These are phyloP conservation scores for Gymnopithys bicolor DNA, from an alignment of 2,797 vertebrate genomes.

Conservation along the genomic window DNA sequence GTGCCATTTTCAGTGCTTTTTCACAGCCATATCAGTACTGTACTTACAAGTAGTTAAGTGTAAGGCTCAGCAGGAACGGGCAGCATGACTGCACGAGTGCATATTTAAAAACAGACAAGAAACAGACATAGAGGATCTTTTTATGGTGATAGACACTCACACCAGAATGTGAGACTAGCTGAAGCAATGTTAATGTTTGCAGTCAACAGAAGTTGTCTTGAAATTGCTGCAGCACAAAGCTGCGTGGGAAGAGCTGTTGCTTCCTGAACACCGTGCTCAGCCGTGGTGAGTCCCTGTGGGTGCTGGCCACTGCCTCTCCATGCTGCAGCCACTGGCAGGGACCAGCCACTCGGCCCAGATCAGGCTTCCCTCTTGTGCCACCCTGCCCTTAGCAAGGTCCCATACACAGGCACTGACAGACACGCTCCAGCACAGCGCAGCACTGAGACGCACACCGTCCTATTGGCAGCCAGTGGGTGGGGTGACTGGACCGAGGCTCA, in stretches of 20 bases:
- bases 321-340: neutral
- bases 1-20: constrained; percentile 59
- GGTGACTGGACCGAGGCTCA: neutral
- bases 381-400: neutral
- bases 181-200: constrained; percentile 52
- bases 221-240: constrained; percentile 32
- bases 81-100: constrained; percentile 34
- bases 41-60: constrained; percentile 51
- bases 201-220: constrained; percentile 51
- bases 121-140: constrained; percentile 55
- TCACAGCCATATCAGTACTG: constrained; percentile 43
- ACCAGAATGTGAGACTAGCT: constrained; percentile 57
- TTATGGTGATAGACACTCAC: constrained; percentile 56
- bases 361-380: neutral
- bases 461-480: neutral
- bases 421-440: neutral
- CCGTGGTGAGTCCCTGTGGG: accelerated
- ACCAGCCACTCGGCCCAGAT: neutral
- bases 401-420: neutral
- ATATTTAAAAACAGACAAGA: constrained; percentile 62
- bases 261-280: neutral
- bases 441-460: neutral
- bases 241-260: constrained; percentile 7
- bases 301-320: neutral
- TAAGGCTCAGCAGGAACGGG: constrained; percentile 52